These are phyloP conservation scores for Oscarella lobularis DNA, from an alignment of 37 sponge, comb jelly and placozoan species.

Conservation along the genomic window DNA sequence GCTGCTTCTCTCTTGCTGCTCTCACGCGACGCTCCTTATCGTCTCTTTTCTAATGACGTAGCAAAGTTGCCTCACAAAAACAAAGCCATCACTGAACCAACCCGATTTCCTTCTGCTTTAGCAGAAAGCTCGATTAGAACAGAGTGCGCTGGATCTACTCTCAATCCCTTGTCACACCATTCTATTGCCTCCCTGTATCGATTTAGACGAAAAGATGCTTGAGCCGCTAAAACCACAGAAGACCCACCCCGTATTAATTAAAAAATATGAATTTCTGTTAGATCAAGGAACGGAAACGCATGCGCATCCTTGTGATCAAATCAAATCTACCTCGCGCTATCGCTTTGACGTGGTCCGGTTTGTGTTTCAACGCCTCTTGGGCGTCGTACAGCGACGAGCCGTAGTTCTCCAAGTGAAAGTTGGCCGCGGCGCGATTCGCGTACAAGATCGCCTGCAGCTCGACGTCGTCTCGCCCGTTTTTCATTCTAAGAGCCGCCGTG, in stretches of 20 bases:
- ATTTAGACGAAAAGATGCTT: constrained; percentile 26
- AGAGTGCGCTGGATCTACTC: constrained; percentile 23
- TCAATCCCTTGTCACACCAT: constrained; percentile 51
- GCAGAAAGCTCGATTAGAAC: constrained; percentile 21
- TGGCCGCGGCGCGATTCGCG: constrained; percentile 72
- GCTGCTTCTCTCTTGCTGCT: constrained; percentile 35
- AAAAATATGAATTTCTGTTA: no score
- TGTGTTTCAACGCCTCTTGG: constrained; percentile 30
- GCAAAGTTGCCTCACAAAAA: background rate
- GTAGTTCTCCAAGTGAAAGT: constrained; percentile 64
- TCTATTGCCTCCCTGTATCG: constrained; percentile 39
- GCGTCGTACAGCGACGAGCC: constrained; percentile 55
- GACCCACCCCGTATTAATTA: background rate
- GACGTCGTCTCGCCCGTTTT: constrained; percentile 8
- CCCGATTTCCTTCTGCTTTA: constrained; percentile 43
- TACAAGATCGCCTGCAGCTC: constrained; percentile 47
- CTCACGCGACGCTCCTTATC: constrained; percentile 26
- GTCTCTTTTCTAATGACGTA: no score
- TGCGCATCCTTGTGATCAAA: background rate
- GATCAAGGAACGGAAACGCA: no score
- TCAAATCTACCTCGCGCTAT: constrained; percentile 33
- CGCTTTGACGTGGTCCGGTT: constrained; percentile 64
- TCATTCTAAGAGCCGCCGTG: constrained; percentile 18
- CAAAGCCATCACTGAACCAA: background rate
- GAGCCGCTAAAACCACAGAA: constrained; percentile 24